Evolutionary conservation across 2,888 invertebrate genomes (phyloP), one percentile per base, ranked within the genome.

Genomic region (Platerodrilus igneus): DNA sequence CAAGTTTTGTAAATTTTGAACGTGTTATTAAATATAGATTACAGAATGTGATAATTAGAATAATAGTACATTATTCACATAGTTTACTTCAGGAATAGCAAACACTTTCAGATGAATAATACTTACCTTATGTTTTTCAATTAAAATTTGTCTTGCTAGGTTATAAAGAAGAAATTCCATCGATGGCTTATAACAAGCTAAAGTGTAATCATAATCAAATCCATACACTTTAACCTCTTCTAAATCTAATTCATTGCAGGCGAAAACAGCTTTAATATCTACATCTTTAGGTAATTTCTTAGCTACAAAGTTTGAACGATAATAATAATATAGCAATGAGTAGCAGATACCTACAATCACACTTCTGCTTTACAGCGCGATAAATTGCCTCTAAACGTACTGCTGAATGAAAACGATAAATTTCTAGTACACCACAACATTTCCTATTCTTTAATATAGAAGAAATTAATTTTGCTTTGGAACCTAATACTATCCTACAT

Each of bases 131-230:
- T 83, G 86, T 59, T 88, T 86, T 60, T 85, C 81, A 48, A 97
- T 79, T 2, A 97, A 76, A 63, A 82, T 81, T 58, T 93, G 85
- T 51, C 87, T 78, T 1, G 93, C 95, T 47, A 95, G 75, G 63
- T 90, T 86, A 65, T 95, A 97, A 10, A 97, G 77, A 28, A 96
- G 74, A 62, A 83, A 82, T 63, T 95, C 91, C 63, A 97, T 73
- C 11, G 85, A 79, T 6, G 88, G 86, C 60, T 90, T 93, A 66
- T 97, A 97, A 57, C 91, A 89, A 1, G 96, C 96, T 57, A 97
- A 68, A 0, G 97, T 97, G 68, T 97, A 97, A 68, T 97, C 97
- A 73, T 97, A 97, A 70, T 97, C 97, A 73, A 97, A 97, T 23
- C 97, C 92, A 73, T 94, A 95, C 1, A 95, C 91, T 59, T 88